phyloP scores from a whole-genome alignment of 1,140 invertebrate species.

The Drosophila bipectinata region DNA sequence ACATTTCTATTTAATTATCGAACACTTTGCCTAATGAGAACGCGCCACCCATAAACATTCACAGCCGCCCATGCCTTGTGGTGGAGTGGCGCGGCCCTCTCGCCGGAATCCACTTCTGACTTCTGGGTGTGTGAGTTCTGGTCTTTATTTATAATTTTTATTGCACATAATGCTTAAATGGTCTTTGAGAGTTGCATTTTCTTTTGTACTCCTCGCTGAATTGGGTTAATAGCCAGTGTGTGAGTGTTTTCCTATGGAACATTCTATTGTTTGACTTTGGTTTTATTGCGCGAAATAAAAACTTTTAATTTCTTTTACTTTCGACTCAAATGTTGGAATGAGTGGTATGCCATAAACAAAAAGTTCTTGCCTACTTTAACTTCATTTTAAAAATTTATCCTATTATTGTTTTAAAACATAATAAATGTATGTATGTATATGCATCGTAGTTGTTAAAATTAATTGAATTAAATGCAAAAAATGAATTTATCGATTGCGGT shows the following conservation, averaged over 20 bases:
- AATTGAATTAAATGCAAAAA: not conserved
- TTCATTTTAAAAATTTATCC: not conserved
- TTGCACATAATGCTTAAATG: constrained; percentile 65
- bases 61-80: constrained; percentile 6
- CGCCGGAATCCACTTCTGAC: not conserved
- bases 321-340: not conserved
- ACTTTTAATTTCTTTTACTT: constrained; percentile 29
- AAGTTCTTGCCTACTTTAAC: not conserved
- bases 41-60: constrained; percentile 50
- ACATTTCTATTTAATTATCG: constrained; percentile 64
- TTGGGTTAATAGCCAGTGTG: constrained; percentile 61
- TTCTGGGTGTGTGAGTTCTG: not conserved
- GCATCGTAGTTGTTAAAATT: not conserved
- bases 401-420: not conserved
- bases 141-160: constrained; percentile 66
- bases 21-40: constrained; percentile 57
- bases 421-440: not conserved
- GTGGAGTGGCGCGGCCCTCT: constrained; percentile 7
- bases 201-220: constrained; percentile 45
- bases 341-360: not conserved
- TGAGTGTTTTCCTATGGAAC: not conserved
- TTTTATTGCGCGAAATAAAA: constrained; percentile 31
- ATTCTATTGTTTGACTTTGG: constrained; percentile 20
- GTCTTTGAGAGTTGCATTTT: constrained; percentile 58
- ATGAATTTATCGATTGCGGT: not conserved